These are phyloP conservation scores for Benitochromis conjunctus DNA, from an alignment of 2,113 vertebrate species.

Conservation along the genomic window DNA sequence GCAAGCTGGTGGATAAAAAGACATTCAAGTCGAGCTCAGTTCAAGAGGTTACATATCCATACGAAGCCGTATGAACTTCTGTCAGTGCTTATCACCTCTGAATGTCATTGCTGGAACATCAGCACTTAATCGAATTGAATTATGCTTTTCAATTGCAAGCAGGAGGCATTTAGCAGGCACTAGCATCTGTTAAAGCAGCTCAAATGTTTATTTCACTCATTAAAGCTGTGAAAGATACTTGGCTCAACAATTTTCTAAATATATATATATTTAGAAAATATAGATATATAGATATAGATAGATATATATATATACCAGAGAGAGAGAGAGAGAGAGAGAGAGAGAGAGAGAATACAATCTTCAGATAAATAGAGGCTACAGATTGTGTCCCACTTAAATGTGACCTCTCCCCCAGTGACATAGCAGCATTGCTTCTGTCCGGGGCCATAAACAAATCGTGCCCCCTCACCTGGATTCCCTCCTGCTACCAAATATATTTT, in stretches of 20 bases:
- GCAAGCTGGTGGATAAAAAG: neutral
- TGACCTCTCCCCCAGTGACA: conserved; percentile 12
- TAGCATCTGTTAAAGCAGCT: neutral
- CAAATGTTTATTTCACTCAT: neutral
- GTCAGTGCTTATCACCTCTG: neutral
- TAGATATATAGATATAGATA: too few relatives aligned
- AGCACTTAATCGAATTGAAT: neutral
- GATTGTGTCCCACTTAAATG: neutral
- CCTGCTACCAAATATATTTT: neutral
- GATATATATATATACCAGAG: too few relatives aligned
- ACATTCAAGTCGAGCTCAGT: neutral
- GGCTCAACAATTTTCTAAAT: neutral
- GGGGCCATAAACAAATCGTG: neutral
- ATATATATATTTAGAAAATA: too few relatives aligned
- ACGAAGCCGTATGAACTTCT: neutral
- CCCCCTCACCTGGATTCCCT: conserved; percentile 15
- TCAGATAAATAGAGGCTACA: neutral
- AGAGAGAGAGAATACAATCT: neutral
- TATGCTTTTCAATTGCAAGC: neutral
- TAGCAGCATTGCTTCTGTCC: neutral
- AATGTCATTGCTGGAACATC: neutral
- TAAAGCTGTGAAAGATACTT: neutral
- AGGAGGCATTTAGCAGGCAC: neutral
- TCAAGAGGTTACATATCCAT: neutral
- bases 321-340: too few relatives aligned